phyloP scores from a whole-genome alignment of 2,888 invertebrate species.

The Apamea crenata region DNA sequence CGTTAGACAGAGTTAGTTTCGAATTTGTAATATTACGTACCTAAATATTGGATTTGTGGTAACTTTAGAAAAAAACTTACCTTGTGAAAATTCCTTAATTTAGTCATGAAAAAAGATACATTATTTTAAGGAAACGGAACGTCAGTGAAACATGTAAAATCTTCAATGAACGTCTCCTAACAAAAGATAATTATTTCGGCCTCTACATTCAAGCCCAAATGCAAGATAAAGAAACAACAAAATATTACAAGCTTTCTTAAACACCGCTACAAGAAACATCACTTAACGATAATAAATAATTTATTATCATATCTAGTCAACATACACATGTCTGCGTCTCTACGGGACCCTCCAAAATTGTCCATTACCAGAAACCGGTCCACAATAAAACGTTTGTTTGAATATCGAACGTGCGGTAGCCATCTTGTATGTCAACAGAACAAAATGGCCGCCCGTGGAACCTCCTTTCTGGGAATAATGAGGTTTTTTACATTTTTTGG shows the following conservation, averaged over 20 bases:
- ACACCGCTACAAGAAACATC: constrained; percentile 29
- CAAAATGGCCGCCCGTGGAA: constrained; percentile 74
- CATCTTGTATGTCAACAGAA: constrained; percentile 76
- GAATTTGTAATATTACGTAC: too few species aligned
- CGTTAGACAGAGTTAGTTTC: neutral
- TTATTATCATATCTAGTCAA: constrained; percentile 41
- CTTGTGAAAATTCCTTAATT: neutral
- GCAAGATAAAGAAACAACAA: constrained; percentile 27
- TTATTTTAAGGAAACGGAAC: neutral
- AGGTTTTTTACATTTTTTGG: constrained; percentile 58
- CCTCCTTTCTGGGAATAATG: constrained; percentile 70
- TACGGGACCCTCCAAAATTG: constrained; percentile 59
- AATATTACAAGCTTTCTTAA: constrained; percentile 33
- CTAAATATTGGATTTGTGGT: neutral
- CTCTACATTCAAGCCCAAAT: neutral
- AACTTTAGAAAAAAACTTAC: neutral
- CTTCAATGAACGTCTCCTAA: neutral
- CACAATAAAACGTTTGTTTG: constrained; percentile 73
- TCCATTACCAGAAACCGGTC: constrained; percentile 62
- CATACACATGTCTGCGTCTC: constrained; percentile 37
- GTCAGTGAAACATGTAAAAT: neutral
- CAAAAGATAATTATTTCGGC: neutral
- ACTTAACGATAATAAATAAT: constrained; percentile 46
- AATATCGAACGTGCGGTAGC: constrained; percentile 76
- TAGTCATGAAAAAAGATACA: neutral